Evolutionary conservation across 2,888 invertebrate species (phyloP), one percentile per base, ranked within the genome.

Genomic region (Torymus aiolomorphi): DNA sequence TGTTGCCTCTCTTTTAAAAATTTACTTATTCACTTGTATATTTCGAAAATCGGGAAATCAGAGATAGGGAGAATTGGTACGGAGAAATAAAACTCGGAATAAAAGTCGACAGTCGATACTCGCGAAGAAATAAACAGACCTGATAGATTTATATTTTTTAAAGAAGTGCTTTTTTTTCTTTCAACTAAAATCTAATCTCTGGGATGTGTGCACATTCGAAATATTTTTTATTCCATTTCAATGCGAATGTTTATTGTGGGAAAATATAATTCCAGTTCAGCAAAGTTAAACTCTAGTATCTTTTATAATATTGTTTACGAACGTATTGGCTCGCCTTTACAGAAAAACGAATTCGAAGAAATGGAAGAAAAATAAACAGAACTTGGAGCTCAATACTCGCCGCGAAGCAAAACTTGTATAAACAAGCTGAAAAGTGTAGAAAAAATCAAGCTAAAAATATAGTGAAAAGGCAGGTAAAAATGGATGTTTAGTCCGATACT

Each of bases 291-390:
- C 56, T 70, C 70, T n/a, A n/a, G n/a, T 57, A 70, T 70, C 18
- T 49, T 49, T 71, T 61, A 61, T 71, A 71, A 71, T 59, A 51
- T 59, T 54, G 62, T n/a, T 62, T 62, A 62, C 62, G 62, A 51
- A 62, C 62, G 62, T 62, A 72, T 72, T 72, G 72, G 62, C 52
- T 72, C 72, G 61, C 24, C 62, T 70, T 70, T 63, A 24, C 62
- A 24, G 72, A 51, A 62, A 72, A 72, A 72, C 59, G 52, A 72
- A 52, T n/a, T 72, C 16, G 72, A 72, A 72, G 62, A 72, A 72
- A 62, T 52, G 62, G 20, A 52, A 61, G 52, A 62, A 62, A 72
- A 52, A 72, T 62, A 52, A 52, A 52, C 52, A 52, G 61, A 52
- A 72, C 8, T 52, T 14, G 49, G 16, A 14, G 71, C 71, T 51